Percentiles rank a stretch among this genome's conserved stretches.
These are phyloP conservation scores for Apostichopus japonicus DNA, from an alignment of 35 echinoderm and acorn worm genomes.

Conservation along the genomic window DNA sequence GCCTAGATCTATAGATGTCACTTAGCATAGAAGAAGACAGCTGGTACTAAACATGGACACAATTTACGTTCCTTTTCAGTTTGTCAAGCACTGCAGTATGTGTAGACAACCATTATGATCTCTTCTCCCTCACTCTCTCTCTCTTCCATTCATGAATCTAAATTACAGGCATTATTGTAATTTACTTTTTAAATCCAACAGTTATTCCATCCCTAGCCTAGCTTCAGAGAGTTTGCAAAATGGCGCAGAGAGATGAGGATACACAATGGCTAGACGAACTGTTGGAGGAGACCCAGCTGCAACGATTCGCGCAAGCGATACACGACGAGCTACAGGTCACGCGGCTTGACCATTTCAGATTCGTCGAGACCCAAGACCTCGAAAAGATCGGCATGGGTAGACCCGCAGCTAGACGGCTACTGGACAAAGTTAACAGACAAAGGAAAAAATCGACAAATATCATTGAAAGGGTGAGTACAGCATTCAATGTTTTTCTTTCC, in stretches of 20 bases:
- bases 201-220: background rate
- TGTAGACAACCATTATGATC: background rate
- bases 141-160: too few species aligned
- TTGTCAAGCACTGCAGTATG: background rate
- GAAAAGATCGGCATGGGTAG: slow-evolving; percentile 94
- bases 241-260: slow-evolving; percentile 47
- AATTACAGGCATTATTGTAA: background rate
- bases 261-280: slow-evolving; percentile 84
- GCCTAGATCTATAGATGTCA: too few species aligned
- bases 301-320: slow-evolving; percentile 73
- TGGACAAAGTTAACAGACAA: slow-evolving; percentile 83
- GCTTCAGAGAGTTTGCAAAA: background rate
- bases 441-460: slow-evolving; percentile 53
- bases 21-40: too few species aligned
- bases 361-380: slow-evolving; percentile 79
- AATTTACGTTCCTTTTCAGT: too few species aligned
- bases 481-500: too few species aligned
- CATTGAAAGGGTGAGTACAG: slow-evolving; percentile 74
- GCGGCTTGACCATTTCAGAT: slow-evolving; percentile 81
- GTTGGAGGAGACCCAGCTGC: slow-evolving; percentile 82
- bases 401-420: slow-evolving; percentile 74
- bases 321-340: slow-evolving; percentile 87
- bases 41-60: too few species aligned
- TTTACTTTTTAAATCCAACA: background rate
- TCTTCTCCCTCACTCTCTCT: background rate